These are phyloP conservation scores for Caenorhabditis uteleia DNA, from an alignment of 2,888 invertebrate genomes.

Conservation along the genomic window DNA sequence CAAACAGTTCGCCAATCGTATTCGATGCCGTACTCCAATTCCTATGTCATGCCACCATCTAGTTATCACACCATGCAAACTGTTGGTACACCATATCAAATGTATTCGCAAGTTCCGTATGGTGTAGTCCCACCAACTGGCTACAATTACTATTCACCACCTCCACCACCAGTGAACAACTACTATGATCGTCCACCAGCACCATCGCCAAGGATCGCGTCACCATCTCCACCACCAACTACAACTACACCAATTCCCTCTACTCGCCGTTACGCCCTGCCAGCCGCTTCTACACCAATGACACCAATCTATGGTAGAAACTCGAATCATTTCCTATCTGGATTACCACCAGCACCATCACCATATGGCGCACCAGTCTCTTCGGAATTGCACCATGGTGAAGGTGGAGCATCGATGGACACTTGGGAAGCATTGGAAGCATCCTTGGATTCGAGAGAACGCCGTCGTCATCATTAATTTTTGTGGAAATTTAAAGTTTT, in stretches of 20 bases:
- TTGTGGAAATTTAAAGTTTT: slow-evolving; percentile 11
- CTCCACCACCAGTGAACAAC: background rate
- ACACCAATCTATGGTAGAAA: too few species aligned
- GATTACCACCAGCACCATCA: slow-evolving; percentile 23
- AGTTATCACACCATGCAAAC: slow-evolving; percentile 21
- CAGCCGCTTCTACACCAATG: too few species aligned
- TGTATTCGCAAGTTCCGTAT: slow-evolving; percentile 9
- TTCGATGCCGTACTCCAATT: too few species aligned
- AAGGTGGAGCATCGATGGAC: too few species aligned
- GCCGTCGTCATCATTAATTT: slow-evolving; percentile 20
- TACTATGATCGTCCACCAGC: background rate
- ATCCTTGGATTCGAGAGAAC: slow-evolving; percentile 16
- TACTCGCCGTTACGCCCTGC: slow-evolving; percentile 10
- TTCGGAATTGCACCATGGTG: too few species aligned
- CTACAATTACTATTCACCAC: background rate
- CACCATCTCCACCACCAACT: slow-evolving; percentile 6
- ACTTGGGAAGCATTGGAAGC: slow-evolving; percentile 33
- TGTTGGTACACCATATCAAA: slow-evolving; percentile 21
- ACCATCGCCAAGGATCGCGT: slow-evolving; percentile 3
- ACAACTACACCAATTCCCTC: slow-evolving; percentile 10
- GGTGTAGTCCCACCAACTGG: background rate
- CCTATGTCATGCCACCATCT: too few species aligned
- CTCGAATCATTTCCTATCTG: slow-evolving; percentile 26
- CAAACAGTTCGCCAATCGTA: too few species aligned
- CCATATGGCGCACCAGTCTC: slow-evolving; percentile 20